phyloP scores from a whole-genome alignment of 2,888 invertebrate genomes.

The Halictus ligatus region DNA sequence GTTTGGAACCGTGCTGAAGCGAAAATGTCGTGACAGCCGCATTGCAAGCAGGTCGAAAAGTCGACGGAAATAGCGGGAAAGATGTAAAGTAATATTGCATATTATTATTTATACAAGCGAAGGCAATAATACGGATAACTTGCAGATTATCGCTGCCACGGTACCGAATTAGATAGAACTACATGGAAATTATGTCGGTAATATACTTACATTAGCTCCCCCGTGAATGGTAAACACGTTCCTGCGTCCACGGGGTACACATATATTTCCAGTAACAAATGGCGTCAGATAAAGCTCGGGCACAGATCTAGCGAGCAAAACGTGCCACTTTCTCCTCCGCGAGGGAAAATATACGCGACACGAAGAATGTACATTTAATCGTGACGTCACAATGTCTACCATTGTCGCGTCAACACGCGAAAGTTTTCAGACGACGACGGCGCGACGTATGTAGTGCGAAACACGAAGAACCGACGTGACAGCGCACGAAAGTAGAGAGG shows the following conservation, averaged over 20 bases:
- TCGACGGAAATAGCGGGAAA: background rate
- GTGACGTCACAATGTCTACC: background rate
- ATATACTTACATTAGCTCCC: slow-evolving; percentile 19
- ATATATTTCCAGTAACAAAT: slow-evolving; percentile 15
- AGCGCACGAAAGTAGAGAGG: background rate
- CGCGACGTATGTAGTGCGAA: background rate
- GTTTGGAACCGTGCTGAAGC: background rate
- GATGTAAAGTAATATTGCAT: slow-evolving; percentile 9
- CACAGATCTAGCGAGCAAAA: background rate
- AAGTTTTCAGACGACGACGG: background rate
- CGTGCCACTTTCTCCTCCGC: slow-evolving; percentile 5
- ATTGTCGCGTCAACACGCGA: background rate
- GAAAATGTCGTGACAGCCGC: slow-evolving; percentile 24
- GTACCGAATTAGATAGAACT: background rate
- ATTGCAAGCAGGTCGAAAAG: background rate
- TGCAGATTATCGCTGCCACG: slow-evolving; percentile 22
- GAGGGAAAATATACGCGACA: slow-evolving; percentile 2
- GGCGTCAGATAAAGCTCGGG: slow-evolving; percentile 5
- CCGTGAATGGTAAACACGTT: background rate
- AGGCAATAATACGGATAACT: slow-evolving; percentile 15
- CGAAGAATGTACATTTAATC: background rate
- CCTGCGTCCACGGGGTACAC: background rate
- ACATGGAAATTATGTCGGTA: slow-evolving; percentile 12
- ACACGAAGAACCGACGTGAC: background rate
- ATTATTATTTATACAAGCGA: slow-evolving; percentile 16